A percentile compares a stretch with the other conserved stretches of the same genome.
Conservation (phyloP, 1,140 invertebrate genomes). For the Euura saliciscinereae region DNA sequence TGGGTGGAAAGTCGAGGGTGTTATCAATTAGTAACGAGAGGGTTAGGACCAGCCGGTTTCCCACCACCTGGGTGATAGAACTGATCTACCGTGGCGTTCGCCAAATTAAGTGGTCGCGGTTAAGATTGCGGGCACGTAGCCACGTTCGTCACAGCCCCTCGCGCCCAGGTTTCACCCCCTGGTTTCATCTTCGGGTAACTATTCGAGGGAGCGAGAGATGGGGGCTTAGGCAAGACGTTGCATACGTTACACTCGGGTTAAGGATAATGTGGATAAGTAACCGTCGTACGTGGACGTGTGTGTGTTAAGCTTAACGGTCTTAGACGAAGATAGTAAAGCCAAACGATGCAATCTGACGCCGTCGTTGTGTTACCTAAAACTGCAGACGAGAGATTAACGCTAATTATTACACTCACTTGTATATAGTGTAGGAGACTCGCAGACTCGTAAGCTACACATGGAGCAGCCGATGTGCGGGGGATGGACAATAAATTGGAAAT, state of each 20-base stretch:
- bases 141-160: slow-evolving; percentile 37
- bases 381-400: not conserved
- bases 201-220: not conserved
- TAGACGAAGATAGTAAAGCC: not conserved
- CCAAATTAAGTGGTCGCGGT: slow-evolving; percentile 29
- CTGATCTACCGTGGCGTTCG: slow-evolving; percentile 8
- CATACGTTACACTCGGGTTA: slow-evolving; percentile 5
- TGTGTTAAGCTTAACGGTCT: not conserved
- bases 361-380: not conserved
- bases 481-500: not conserved
- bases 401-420: not conserved
- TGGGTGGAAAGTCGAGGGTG: not conserved
- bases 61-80: not conserved
- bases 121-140: slow-evolving; percentile 46
- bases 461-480: not conserved
- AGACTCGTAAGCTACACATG: no score
- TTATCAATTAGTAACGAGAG: slow-evolving; percentile 7
- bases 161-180: not conserved
- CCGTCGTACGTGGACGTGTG: not conserved
- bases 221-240: not conserved
- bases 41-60: not conserved
- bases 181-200: not conserved
- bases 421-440: not conserved
- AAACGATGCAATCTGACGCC: not conserved
- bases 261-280: slow-evolving; percentile 2